Conservation (phyloP, 2,113 vertebrate species). For the Clupea harengus region DNA sequence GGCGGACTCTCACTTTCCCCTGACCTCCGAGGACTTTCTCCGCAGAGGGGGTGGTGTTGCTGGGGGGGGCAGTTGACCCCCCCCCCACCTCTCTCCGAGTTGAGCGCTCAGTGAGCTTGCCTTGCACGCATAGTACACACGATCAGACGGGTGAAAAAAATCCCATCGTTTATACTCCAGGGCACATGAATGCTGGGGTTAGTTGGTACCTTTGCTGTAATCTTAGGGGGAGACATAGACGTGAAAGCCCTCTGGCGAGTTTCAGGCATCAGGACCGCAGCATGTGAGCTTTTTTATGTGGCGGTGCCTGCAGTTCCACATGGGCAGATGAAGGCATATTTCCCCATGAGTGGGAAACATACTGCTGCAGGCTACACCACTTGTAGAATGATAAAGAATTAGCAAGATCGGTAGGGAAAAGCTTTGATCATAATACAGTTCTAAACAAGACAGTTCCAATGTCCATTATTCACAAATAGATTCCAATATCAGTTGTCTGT, state of each 20-base stretch:
- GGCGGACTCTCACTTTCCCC: background rate
- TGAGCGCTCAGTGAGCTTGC: background rate
- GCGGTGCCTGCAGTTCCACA: background rate
- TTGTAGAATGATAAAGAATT: background rate
- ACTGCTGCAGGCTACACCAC: background rate
- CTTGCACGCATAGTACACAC: background rate
- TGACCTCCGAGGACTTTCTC: background rate
- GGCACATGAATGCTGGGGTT: background rate
- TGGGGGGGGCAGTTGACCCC: background rate
- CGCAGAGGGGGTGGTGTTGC: too few relatives aligned
- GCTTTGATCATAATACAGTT: background rate
- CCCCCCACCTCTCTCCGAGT: background rate
- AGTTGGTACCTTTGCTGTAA: background rate
- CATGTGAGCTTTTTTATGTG: background rate
- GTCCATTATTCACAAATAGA: background rate
- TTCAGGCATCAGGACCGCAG: background rate
- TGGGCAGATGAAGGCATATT: background rate
- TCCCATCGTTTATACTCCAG: slow-evolving; percentile 2
- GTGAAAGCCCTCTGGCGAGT: background rate
- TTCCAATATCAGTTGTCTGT: background rate
- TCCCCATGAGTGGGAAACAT: background rate
- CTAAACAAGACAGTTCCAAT: background rate
- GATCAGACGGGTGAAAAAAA: background rate
- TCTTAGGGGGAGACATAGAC: background rate
- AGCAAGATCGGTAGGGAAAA: background rate